These are phyloP conservation scores for Tipula helvola DNA, from an alignment of 2,888 invertebrate genomes.

Conservation along the genomic window DNA sequence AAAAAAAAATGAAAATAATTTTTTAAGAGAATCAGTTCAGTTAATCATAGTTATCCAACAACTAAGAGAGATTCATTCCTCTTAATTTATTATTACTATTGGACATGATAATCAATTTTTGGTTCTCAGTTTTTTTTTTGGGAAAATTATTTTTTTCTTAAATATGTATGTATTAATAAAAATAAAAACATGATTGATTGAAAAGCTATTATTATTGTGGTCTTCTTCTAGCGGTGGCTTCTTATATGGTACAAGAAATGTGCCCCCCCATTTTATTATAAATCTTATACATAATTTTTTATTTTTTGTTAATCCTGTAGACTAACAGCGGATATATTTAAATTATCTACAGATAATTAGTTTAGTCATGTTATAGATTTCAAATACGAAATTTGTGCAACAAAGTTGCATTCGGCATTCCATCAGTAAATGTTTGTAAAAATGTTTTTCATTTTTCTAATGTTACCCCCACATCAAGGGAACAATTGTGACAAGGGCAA, in stretches of 20 bases:
- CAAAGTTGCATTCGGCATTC: background rate
- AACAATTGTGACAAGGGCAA: too few relatives aligned
- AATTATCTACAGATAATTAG: background rate
- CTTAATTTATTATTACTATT: slow-evolving; percentile 4
- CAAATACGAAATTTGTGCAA: background rate
- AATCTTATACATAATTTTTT: background rate
- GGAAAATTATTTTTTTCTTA: background rate
- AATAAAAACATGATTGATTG: background rate
- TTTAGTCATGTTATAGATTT: background rate
- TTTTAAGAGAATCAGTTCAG: background rate
- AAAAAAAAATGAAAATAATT: background rate
- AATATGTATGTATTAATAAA: background rate
- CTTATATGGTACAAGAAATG: background rate
- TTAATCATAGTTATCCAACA: background rate
- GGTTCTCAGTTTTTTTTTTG: background rate
- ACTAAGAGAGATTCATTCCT: background rate
- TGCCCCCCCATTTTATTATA: too few relatives aligned
- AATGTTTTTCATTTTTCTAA: too few relatives aligned
- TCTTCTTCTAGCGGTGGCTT: background rate
- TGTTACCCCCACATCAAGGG: too few relatives aligned
- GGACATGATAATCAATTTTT: slow-evolving; percentile 4
- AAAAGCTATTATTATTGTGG: background rate
- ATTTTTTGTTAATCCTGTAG: background rate
- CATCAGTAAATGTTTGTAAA: too few relatives aligned
- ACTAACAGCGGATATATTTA: background rate